These are phyloP conservation scores for Scolanthus callimorphus DNA, from an alignment of 92 coral and sea anemone genomes.

Conservation along the genomic window DNA sequence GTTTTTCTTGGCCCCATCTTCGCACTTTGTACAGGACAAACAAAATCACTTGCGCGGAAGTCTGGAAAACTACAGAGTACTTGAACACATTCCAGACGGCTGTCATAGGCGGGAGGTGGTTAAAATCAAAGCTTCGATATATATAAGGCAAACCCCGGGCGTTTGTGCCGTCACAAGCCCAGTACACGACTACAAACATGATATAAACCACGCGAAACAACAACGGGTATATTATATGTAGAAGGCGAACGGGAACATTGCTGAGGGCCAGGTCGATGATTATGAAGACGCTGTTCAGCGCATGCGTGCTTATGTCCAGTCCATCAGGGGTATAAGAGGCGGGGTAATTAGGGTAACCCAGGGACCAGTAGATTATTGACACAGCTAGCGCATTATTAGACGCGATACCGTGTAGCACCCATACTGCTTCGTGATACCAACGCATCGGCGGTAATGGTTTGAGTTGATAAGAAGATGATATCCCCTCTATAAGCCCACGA, in stretches of 20 bases:
- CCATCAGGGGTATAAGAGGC: slow-evolving; percentile 32
- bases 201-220: slow-evolving; percentile 48
- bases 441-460: slow-evolving; percentile 55
- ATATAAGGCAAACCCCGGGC: slow-evolving; percentile 38
- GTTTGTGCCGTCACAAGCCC: slow-evolving; percentile 64
- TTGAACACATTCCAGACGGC: slow-evolving; percentile 35
- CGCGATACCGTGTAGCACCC: slow-evolving; percentile 74
- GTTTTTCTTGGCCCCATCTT: slow-evolving; percentile 25
- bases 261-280: slow-evolving; percentile 52
- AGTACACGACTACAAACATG: slow-evolving; percentile 64
- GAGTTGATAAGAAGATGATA: no score
- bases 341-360: slow-evolving; percentile 21
- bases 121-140: slow-evolving; percentile 63
- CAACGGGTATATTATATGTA: slow-evolving; percentile 72
- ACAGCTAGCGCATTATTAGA: slow-evolving; percentile 61
- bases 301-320: slow-evolving; percentile 54
- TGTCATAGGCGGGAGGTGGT: slow-evolving; percentile 30
- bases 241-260: slow-evolving; percentile 65
- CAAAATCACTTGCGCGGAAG: slow-evolving; percentile 60
- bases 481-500: slow-evolving; percentile 26
- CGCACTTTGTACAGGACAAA: slow-evolving; percentile 65
- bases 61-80: slow-evolving; percentile 57
- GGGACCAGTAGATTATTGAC: slow-evolving; percentile 29
- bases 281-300: slow-evolving; percentile 57
- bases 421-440: slow-evolving; percentile 62